Conservation (phyloP, 2,888 invertebrate genomes). For the Gnatocerus cornutus region DNA sequence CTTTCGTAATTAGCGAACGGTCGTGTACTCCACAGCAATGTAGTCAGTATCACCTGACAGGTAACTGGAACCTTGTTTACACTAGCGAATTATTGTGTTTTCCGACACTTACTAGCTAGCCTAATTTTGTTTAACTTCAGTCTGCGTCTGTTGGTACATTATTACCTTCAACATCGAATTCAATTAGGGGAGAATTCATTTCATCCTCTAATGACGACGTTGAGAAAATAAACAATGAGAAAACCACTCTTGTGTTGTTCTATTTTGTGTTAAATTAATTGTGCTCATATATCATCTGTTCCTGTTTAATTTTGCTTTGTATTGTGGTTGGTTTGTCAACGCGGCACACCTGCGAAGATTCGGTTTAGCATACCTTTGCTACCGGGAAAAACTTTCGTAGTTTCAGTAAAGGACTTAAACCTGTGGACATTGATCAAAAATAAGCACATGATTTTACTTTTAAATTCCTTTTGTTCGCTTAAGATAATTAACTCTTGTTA, state of each 20-base stretch:
- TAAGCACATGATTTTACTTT: no score
- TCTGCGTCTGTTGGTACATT: slow-evolving; percentile 47
- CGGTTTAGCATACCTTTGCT: not conserved
- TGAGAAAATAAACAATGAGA: slow-evolving; percentile 46
- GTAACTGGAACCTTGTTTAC: slow-evolving; percentile 55
- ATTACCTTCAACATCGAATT: slow-evolving; percentile 47
- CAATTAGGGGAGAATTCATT: slow-evolving; percentile 48
- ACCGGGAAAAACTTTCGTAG: no score
- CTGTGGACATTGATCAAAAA: no score
- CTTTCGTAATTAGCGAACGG: slow-evolving; percentile 50
- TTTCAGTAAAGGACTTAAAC: no score
- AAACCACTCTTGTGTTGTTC: slow-evolving; percentile 42
- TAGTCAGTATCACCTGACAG: slow-evolving; percentile 54
- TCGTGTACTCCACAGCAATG: slow-evolving; percentile 36
- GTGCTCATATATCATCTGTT: slow-evolving; percentile 43
- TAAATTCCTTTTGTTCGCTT: no score
- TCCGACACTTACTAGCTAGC: slow-evolving; percentile 48
- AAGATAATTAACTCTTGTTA: no score
- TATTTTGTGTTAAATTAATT: slow-evolving; percentile 45
- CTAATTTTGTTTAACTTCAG: slow-evolving; percentile 51
- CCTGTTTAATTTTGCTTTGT: slow-evolving; percentile 40
- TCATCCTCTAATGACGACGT: slow-evolving; percentile 45
- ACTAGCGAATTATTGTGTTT: slow-evolving; percentile 54
- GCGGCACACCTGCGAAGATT: slow-evolving; percentile 1
- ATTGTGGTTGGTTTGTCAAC: slow-evolving; percentile 34